Evolutionary conservation across 2,113 vertebrate genomes (phyloP).

Genomic region (Oncorhynchus kisutch): DNA sequence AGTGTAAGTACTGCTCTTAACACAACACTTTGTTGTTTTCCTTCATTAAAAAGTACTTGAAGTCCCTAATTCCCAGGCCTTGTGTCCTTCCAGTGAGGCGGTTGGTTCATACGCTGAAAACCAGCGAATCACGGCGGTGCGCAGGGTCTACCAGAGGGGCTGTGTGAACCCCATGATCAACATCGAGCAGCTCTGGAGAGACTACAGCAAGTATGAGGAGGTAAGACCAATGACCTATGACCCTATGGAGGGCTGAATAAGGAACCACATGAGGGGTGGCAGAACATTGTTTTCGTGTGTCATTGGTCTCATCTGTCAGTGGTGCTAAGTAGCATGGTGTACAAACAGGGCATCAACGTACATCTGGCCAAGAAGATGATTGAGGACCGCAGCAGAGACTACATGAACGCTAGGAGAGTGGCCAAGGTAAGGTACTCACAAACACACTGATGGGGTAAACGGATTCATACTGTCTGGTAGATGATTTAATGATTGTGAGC

Average conservation of each 20-base stretch:
- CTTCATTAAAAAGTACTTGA: background rate
- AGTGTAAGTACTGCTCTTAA: slow-evolving; percentile 84
- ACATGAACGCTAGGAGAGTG: slow-evolving; percentile 97
- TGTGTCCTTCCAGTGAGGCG: slow-evolving; percentile 80
- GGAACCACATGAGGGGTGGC: no score
- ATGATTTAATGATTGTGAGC: background rate
- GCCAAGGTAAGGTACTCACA: slow-evolving; percentile 83
- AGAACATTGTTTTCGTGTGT: background rate
- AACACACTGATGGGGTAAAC: slow-evolving; percentile 29
- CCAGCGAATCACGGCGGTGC: slow-evolving; percentile 96
- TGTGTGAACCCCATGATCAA: slow-evolving; percentile 99
- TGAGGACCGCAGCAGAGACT: slow-evolving; percentile 98
- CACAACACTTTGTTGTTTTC: background rate
- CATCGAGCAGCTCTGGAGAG: slow-evolving; percentile 98
- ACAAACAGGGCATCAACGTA: slow-evolving; percentile 91
- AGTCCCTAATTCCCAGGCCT: background rate
- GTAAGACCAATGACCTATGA: slow-evolving; percentile 62
- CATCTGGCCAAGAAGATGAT: slow-evolving; percentile 99
- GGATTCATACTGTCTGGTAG: no score
- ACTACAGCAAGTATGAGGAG: slow-evolving; percentile 99
- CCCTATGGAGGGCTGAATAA: background rate
- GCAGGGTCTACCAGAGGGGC: slow-evolving; percentile 96
- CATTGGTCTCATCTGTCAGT: background rate
- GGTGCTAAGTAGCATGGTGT: background rate
- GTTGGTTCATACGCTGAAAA: slow-evolving; percentile 98